These are phyloP conservation scores for Mythimna vitellina DNA, from an alignment of 2,888 invertebrate species.

Conservation along the genomic window DNA sequence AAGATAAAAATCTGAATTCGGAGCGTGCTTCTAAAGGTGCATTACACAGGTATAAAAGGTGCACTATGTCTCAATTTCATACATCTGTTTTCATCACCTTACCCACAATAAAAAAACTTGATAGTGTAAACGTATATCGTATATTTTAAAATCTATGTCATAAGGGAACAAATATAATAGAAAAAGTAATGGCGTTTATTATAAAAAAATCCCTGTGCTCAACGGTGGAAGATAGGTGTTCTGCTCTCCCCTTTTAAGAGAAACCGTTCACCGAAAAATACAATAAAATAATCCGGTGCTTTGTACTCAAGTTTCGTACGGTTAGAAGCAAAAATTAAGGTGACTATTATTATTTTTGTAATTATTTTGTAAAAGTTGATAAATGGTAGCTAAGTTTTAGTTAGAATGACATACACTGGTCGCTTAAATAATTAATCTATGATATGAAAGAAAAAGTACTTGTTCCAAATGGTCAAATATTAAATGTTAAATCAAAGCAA, in stretches of 20 bases:
- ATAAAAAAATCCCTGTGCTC: conserved; percentile 43
- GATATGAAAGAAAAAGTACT: too few relatives aligned
- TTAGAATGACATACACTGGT: not conserved
- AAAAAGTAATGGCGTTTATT: conserved; percentile 30
- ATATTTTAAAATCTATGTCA: conserved; percentile 27
- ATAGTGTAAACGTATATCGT: conserved; percentile 11
- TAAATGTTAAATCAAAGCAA: too few relatives aligned
- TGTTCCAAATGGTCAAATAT: too few relatives aligned
- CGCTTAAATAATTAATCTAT: too few relatives aligned
- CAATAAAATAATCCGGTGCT: conserved; percentile 88
- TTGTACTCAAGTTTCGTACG: conserved; percentile 70
- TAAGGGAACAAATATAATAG: conserved; percentile 11
- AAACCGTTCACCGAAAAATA: conserved; percentile 82
- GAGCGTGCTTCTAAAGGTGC: not conserved
- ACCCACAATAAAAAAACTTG: conserved; percentile 12
- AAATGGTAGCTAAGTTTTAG: not conserved
- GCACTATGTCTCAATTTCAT: conserved; percentile 25
- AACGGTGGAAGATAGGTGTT: conserved; percentile 62
- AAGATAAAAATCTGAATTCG: not conserved
- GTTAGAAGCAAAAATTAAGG: conserved; percentile 24
- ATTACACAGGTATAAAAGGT: conserved; percentile 20
- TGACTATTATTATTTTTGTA: not conserved
- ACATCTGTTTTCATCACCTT: conserved; percentile 33
- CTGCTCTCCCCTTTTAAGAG: conserved; percentile 71
- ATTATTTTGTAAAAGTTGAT: not conserved